Evolutionary conservation across 2,113 vertebrate genomes (phyloP), one percentile per base, ranked within the genome.

Genomic region (Aix galericulata): DNA sequence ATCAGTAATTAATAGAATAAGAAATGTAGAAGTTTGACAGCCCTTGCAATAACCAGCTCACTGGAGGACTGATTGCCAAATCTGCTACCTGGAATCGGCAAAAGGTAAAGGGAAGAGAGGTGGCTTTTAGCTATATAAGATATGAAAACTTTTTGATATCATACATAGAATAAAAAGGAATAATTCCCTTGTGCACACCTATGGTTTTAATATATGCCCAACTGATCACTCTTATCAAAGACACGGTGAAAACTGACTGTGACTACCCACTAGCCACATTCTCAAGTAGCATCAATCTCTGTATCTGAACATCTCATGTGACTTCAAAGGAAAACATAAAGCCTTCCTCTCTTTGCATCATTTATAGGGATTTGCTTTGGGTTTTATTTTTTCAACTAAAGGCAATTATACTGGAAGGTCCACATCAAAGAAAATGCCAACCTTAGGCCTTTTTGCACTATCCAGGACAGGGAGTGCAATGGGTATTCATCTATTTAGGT

Each of bases 361-460:
- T 96, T 96, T 87, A 84, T 79, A 96, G 93, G 92, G 93, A 93
- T 95, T 97, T 97, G 93, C 96, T 96, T 95, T 82, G 62, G 81
- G 74, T 94, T 97, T 96, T 94, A 88, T 93, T 96, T 95, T 88
- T 95, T 94, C 76, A 95, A 55, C 86, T 86, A 95, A 77, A 93
- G 55, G 93, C 86, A 97, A 95, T 97, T 97, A 96, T 58, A 55
- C 53, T 95, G 86, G 83, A 95, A 91, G 83, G 88, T 94, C 90
- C 92, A 96, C 83, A 91, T 97, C 93, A 97, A 97, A 97, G 96
- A 88, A 94, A 96, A 94, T 86, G 82, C 96, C 94, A 95, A 88
- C 83, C 95, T 95, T 92, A 83, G 88, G 88, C 69, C 92, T 95
- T 96, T 95, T 95, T 92, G 94, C 90, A 88, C 93, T 95, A 75